Base-by-base conservation (phyloP, 2,797 vertebrate species). In the Hyperoplus lanceolatus region DNA sequence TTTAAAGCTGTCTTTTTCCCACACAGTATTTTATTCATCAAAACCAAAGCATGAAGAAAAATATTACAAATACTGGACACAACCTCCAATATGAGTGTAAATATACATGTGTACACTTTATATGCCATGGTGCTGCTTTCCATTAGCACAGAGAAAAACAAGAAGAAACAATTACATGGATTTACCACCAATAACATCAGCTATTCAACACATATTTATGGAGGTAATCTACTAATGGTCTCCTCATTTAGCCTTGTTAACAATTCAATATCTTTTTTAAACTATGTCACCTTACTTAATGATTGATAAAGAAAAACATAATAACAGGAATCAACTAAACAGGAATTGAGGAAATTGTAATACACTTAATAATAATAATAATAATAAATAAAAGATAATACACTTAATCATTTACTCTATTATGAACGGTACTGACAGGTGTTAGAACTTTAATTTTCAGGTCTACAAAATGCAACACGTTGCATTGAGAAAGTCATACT, bases 1-100 rank as follows among this genome's bases (percentile, higher is more conserved):
- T 3, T 45, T 39, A 51, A 59, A 49, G 38, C 50, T 57, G 38
- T 38, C 60, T 73, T 61, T 43, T 51, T 70, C 29, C 38, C 45
- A 67, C 5, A 6, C 15, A 50, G 12, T 4, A 50, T 78, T 62
- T 57, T 48, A 65, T 18, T 67, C 18, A 58, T 65, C 11, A 29
- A 36, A 58, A 54, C 6, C 69, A 36, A 60, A 81, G 5, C 18
- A 6, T 50, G 6, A 41, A 36, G 4, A 64, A 45, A 53, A 29
- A 29, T 18, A 43, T 29, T 5, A 29, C 29, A 18, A 61, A 61
- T 46, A 14, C 18, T 61, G 18, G 7, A 3, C 11, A 15, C 8
- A 16, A 42, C 0, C 3, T 66, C 12, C 15, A 41, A 11, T 29
- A 29, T 29, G 50, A 64, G 21, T 6, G 18, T 50, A 39, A 5